Conservation (phyloP, 1,140 invertebrate species). For the Hermetia illucens region DNA sequence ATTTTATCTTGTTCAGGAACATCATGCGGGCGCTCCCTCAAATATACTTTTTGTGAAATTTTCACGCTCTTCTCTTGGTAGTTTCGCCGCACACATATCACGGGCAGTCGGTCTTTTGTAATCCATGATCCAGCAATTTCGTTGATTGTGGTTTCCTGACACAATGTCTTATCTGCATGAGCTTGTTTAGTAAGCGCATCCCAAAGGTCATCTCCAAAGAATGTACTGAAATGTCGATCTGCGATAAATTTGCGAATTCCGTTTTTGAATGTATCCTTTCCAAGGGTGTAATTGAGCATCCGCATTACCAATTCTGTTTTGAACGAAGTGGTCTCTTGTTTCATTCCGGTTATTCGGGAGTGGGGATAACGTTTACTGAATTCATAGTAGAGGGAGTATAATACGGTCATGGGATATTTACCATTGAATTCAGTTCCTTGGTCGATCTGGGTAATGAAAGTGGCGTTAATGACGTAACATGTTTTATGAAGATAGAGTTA, state of each 20-base stretch:
- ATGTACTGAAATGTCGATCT: constrained; percentile 53
- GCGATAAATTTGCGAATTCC: constrained; percentile 57
- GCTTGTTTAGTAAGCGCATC: constrained; percentile 53
- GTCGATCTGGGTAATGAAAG: constrained; percentile 47
- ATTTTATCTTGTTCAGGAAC: constrained; percentile 44
- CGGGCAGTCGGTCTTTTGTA: constrained; percentile 61
- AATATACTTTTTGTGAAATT: constrained; percentile 52
- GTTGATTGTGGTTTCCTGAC: constrained; percentile 41
- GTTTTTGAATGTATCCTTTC: constrained; percentile 58
- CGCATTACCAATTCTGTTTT: constrained; percentile 79
- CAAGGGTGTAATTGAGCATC: constrained; percentile 83
- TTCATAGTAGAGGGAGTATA: constrained; percentile 61
- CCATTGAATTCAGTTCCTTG: constrained; percentile 51
- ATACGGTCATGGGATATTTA: constrained; percentile 58
- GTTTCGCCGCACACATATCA: constrained; percentile 56
- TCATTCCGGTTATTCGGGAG: constrained; percentile 53
- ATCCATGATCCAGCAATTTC: constrained; percentile 68
- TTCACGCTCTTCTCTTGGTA: constrained; percentile 46
- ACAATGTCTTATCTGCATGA: constrained; percentile 38
- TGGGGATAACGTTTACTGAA: constrained; percentile 56
- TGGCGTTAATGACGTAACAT: too few relatives aligned
- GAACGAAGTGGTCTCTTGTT: constrained; percentile 49
- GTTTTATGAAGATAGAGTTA: too few relatives aligned
- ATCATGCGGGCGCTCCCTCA: constrained; percentile 50
- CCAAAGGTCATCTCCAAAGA: constrained; percentile 71